Conservation (phyloP, 2,888 invertebrate species). For the Lithosia quadra region DNA sequence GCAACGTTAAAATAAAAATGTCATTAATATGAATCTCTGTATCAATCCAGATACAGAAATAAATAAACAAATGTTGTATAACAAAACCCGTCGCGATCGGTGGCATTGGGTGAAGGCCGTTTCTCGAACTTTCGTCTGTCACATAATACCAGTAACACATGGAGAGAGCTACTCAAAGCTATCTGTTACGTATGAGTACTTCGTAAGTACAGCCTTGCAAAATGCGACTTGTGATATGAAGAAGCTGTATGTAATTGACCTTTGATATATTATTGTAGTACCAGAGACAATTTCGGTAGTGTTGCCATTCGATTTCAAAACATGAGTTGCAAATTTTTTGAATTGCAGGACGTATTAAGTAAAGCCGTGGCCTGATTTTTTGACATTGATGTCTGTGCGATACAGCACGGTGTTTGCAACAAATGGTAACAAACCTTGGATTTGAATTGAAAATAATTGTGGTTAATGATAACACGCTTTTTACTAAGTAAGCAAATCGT, state of each 20-base stretch:
- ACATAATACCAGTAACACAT: slow-evolving; percentile 19
- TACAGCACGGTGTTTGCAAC: background rate
- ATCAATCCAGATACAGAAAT: slow-evolving; percentile 44
- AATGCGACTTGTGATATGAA: background rate
- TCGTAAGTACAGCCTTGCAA: background rate
- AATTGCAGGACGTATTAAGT: slow-evolving; percentile 9
- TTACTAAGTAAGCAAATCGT: too few relatives aligned
- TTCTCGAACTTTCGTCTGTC: slow-evolving; percentile 66
- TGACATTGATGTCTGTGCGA: slow-evolving; percentile 5
- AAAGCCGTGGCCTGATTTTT: slow-evolving; percentile 15
- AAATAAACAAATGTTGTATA: slow-evolving; percentile 78
- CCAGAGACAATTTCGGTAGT: background rate
- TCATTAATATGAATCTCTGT: background rate
- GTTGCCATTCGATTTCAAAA: background rate
- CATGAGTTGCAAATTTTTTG: background rate
- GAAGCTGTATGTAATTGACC: background rate
- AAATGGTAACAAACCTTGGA: background rate
- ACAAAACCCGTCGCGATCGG: slow-evolving; percentile 62
- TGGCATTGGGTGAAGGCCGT: slow-evolving; percentile 78
- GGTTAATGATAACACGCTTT: background rate
- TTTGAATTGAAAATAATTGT: background rate
- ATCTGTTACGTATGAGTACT: slow-evolving; percentile 11
- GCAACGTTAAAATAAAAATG: background rate
- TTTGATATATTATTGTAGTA: background rate
- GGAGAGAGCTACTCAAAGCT: slow-evolving; percentile 18